phyloP scores from a whole-genome alignment of 2,888 invertebrate species.

The Caenorhabditis sp. region DNA sequence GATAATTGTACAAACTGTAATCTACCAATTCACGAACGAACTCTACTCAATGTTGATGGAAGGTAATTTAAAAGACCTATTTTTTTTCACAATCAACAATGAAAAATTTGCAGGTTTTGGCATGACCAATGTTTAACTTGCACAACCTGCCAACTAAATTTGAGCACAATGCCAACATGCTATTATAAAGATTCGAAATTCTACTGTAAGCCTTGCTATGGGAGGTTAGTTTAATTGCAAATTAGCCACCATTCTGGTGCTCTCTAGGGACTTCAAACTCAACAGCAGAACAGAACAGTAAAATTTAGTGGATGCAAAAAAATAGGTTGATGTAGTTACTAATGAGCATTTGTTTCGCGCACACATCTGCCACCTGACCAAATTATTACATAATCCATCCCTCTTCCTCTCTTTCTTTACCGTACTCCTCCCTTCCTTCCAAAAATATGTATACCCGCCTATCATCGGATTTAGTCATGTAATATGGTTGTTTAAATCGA shows the following conservation, averaged over 20 bases:
- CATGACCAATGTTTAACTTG: slow-evolving; percentile 48
- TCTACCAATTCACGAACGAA: slow-evolving; percentile 33
- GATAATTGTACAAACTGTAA: slow-evolving; percentile 36
- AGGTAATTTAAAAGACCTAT: slow-evolving; percentile 22
- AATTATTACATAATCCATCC: neutral
- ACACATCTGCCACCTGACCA: neutral
- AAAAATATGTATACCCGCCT: neutral
- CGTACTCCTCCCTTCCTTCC: neutral
- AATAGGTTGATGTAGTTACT: slow-evolving; percentile 9
- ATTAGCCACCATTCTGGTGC: slow-evolving; percentile 13
- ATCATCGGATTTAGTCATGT: neutral
- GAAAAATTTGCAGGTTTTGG: slow-evolving; percentile 34
- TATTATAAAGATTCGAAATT: slow-evolving; percentile 51
- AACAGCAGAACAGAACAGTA: neutral
- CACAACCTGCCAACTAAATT: slow-evolving; percentile 14
- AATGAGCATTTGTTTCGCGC: slow-evolving; percentile 25
- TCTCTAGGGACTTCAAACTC: neutral
- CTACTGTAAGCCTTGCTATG: slow-evolving; percentile 65
- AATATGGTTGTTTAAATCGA: neutral
- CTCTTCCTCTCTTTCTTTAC: neutral
- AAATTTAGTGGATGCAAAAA: no score
- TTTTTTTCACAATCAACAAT: neutral
- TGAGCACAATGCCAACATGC: slow-evolving; percentile 48
- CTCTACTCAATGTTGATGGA: slow-evolving; percentile 37
- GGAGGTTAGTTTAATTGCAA: slow-evolving; percentile 47